phyloP scores from a whole-genome alignment of 2,113 vertebrate species.

The Sinocyclocheilus rhinocerous region DNA sequence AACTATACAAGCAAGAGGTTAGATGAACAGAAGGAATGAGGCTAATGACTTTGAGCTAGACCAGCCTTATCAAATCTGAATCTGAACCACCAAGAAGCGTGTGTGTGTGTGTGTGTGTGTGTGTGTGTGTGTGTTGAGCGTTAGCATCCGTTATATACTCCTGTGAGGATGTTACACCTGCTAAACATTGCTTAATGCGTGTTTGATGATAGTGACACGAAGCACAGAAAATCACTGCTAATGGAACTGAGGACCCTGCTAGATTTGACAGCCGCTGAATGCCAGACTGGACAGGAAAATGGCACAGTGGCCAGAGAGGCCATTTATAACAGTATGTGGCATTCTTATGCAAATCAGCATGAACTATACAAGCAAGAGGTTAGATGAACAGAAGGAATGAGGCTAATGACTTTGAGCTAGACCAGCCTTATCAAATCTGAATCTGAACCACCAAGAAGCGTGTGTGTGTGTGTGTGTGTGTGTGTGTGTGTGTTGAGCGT shows the following conservation, averaged over 20 bases:
- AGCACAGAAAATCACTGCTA: not conserved
- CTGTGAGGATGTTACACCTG: too few relatives aligned
- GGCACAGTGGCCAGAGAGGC: too few relatives aligned
- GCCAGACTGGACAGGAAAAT: not conserved
- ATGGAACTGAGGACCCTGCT: not conserved
- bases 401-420: conserved; percentile 29
- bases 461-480: too few relatives aligned
- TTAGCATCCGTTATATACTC: too few relatives aligned
- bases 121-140: too few relatives aligned
- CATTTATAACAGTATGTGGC: not conserved
- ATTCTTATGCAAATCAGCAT: conserved; percentile 13
- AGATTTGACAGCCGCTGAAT: conserved; percentile 7
- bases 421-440: not conserved
- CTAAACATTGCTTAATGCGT: too few relatives aligned
- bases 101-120: too few relatives aligned
- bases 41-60: conserved; percentile 27
- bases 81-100: not conserved
- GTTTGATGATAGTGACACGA: not conserved
- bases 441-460: not conserved
- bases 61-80: not conserved
- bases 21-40: not conserved
- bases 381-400: conserved; percentile 1
- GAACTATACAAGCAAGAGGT: not conserved
- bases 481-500: too few relatives aligned
- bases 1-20: conserved; percentile 12